Base-by-base conservation (phyloP, 1,140 invertebrate genomes). In the Cydia pomonella region DNA sequence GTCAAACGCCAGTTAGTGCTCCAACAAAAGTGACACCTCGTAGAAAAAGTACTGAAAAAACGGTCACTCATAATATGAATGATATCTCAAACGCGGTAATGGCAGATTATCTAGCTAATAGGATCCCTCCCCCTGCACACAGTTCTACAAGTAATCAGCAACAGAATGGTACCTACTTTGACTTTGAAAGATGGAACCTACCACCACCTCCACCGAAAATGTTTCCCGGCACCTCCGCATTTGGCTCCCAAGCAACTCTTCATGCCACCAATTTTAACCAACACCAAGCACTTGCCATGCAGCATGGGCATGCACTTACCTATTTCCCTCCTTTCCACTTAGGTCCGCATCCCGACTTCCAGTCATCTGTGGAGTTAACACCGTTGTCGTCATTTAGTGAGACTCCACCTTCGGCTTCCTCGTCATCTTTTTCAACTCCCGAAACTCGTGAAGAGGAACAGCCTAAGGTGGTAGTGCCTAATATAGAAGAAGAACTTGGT, bases 401-500 rank as follows among this genome's bases (percentile, higher is more conserved):
- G 81, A 94, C 94, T 73, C 93, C 93, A 88, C 89, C 92, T 91
- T 92, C 88, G 90, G 91, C 92, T 91, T 92, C 92, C 90, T 92
- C 90, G 75, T 92, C 92, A 87, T 93, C 92, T 75, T 93, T 92
- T 89, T 93, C 92, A 74, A 92, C 92, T 73, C 90, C 93, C 78
- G 93, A 94, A 92, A 94, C 91, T 82, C 93, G 92, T 87, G 93
- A 94, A 82, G 95, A 96, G 77, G 95, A 96, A 84, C 95, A 95
- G 88, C 95, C 96, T 76, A 96, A 97, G 94, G 96, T 97, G 79
- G 96, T 97, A 81, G 96, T 97, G 81, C 96, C 96, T 76, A 96
- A 97, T 94, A 97, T 97, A 89, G 96, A 97, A 90, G 96, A 97
- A 92, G 96, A 97, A 93, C 93, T 97, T 84, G 95, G 95, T 88